Evolutionary conservation across 2,888 invertebrate species (phyloP).

Genomic region (Oegoconia quadripuncta): DNA sequence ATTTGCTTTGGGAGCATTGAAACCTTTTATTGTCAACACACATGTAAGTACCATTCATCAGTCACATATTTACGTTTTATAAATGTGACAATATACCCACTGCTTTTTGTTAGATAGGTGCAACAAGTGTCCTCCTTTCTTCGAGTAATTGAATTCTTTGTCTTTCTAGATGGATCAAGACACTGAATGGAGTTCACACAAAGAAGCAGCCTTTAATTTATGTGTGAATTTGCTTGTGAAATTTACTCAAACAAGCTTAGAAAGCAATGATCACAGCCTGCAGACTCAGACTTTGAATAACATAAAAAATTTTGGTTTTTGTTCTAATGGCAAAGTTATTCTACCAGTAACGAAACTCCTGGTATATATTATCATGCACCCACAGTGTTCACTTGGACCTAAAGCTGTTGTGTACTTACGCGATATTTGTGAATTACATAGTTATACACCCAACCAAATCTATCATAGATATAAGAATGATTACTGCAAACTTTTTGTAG

Average conservation of each 20-base stretch:
- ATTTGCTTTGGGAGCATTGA: constrained; percentile 47
- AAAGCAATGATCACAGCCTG: constrained; percentile 66
- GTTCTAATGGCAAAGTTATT: constrained; percentile 52
- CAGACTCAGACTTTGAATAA: constrained; percentile 77
- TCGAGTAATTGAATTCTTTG: constrained; percentile 25
- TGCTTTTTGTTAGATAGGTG: neutral
- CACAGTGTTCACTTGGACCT: constrained; percentile 76
- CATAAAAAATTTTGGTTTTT: constrained; percentile 72
- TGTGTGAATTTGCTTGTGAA: constrained; percentile 66
- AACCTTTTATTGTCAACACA: constrained; percentile 37
- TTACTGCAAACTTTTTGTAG: constrained; percentile 80
- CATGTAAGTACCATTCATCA: constrained; percentile 12
- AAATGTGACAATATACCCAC: neutral
- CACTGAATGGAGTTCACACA: constrained; percentile 41
- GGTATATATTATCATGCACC: constrained; percentile 81
- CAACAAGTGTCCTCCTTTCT: neutral
- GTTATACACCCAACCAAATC: constrained; percentile 75
- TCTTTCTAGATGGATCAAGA: constrained; percentile 35
- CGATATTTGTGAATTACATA: constrained; percentile 77
- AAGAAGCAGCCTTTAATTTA: constrained; percentile 48
- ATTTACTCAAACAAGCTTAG: constrained; percentile 67
- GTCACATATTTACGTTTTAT: neutral
- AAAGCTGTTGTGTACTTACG: constrained; percentile 78
- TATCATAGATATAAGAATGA: constrained; percentile 82
- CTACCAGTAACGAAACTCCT: constrained; percentile 73